A percentile compares a stretch with the other conserved stretches of the same genome.
Conservation (phyloP, 53 echinoderm and acorn worm species). For the Zoroaster sp. region DNA sequence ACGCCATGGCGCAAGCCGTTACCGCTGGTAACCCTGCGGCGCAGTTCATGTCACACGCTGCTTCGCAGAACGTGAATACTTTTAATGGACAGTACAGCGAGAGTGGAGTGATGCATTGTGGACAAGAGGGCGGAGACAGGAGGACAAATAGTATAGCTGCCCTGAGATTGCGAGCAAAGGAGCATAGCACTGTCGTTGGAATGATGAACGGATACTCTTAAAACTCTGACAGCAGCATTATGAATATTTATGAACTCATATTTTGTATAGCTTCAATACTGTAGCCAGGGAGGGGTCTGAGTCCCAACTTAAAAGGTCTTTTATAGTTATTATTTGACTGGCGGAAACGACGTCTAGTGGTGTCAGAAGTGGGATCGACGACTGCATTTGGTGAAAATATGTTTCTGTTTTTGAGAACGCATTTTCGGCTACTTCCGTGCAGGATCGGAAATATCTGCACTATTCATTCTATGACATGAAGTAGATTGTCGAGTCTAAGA, state of each 20-base stretch:
- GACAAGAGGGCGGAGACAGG: constrained; percentile 73
- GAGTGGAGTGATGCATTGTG: constrained; percentile 57
- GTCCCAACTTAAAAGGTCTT: background rate
- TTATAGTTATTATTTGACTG: background rate
- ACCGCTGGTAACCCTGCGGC: constrained; percentile 58
- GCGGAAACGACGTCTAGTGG: background rate
- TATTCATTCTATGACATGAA: too few species aligned
- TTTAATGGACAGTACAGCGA: constrained; percentile 90
- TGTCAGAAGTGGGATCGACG: constrained; percentile 21
- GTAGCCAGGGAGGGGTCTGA: background rate
- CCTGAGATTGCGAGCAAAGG: constrained; percentile 88
- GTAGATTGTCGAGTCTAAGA: too few species aligned
- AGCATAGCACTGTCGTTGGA: constrained; percentile 88
- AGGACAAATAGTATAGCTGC: constrained; percentile 96
- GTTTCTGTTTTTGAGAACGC: background rate
- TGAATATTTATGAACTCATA: constrained; percentile 25
- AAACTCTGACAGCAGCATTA: background rate
- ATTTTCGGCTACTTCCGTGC: background rate
- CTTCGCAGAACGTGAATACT: constrained; percentile 80
- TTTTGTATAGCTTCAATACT: background rate
- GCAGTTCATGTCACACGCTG: constrained; percentile 55
- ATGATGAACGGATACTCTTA: constrained; percentile 98
- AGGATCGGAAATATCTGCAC: too few species aligned
- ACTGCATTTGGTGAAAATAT: background rate
- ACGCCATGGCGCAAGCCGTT: constrained; percentile 65